These are phyloP conservation scores for Lates japonicus DNA, from an alignment of 2,797 vertebrate genomes.

Conservation along the genomic window DNA sequence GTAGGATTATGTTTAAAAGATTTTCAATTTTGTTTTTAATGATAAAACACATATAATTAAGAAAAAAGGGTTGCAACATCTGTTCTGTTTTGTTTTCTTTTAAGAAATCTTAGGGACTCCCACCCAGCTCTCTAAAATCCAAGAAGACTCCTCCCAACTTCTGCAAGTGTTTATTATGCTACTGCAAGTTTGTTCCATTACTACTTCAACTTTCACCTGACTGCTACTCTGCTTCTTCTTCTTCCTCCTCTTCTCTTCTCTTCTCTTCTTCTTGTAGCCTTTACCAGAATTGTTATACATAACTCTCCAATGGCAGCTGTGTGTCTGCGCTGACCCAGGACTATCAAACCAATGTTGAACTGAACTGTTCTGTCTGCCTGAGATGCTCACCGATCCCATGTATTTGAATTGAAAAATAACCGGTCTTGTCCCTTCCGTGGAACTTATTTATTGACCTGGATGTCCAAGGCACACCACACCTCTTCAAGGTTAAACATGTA, in stretches of 20 bases:
- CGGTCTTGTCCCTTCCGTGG: conserved; percentile 3
- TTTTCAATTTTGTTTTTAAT: conserved; percentile 74
- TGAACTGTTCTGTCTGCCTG: conserved; percentile 42
- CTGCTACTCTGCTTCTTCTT: conserved; percentile 58
- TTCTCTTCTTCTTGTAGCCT: conserved; percentile 54
- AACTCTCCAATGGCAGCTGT: conserved; percentile 71
- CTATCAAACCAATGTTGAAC: conserved; percentile 39
- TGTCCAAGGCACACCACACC: neutral
- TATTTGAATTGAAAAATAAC: conserved; percentile 27
- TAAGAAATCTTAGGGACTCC: conserved; percentile 51
- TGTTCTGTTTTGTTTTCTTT: conserved; percentile 66
- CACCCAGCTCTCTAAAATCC: conserved; percentile 22
- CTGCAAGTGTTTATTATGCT: conserved; percentile 66
- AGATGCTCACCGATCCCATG: conserved; percentile 45
- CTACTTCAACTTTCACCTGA: conserved; percentile 55
- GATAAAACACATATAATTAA: conserved; percentile 61
- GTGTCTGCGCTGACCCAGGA: conserved; percentile 56
- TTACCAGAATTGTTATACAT: conserved; percentile 37
- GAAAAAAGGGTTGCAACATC: conserved; percentile 71
- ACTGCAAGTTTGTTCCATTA: conserved; percentile 48
- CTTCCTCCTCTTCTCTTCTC: conserved; percentile 33
- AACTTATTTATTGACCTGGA: conserved; percentile 19
- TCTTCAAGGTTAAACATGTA: conserved; percentile 12
- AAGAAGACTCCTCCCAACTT: conserved; percentile 53
- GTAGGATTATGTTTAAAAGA: conserved; percentile 66